Percentiles rank a stretch among this genome's conserved stretches.
These are phyloP conservation scores for Limnothrissa miodon DNA, from an alignment of 2,113 vertebrate species.

Conservation along the genomic window DNA sequence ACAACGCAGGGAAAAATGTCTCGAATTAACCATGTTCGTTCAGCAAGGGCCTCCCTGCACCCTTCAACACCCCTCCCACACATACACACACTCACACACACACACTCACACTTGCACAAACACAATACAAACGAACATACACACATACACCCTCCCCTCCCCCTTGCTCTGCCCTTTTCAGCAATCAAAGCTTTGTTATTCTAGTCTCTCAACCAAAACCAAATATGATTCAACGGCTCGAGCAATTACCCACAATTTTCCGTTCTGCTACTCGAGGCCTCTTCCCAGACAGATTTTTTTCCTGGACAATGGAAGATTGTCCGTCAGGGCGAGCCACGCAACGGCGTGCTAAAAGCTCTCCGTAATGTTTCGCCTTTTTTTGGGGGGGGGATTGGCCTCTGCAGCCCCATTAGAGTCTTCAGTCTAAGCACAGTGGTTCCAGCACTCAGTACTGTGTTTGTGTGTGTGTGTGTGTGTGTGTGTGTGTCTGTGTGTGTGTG, in stretches of 20 bases:
- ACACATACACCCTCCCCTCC: not conserved
- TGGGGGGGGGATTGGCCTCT: not conserved
- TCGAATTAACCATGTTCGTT: constrained; percentile 67
- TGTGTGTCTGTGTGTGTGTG: not conserved
- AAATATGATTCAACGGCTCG: constrained; percentile 67
- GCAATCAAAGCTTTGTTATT: constrained; percentile 73
- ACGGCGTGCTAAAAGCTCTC: constrained; percentile 26
- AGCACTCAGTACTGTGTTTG: not conserved
- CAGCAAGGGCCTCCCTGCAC: constrained; percentile 55
- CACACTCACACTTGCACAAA: too few species aligned
- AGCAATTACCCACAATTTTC: constrained; percentile 74
- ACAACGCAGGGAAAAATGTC: constrained; percentile 62
- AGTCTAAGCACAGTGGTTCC: not conserved
- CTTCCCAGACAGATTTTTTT: constrained; percentile 24
- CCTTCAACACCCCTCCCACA: not conserved
- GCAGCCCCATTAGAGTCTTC: not conserved
- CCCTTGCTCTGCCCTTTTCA: constrained; percentile 64
- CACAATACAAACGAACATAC: too few species aligned
- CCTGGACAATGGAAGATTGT: constrained; percentile 62
- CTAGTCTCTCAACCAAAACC: constrained; percentile 71
- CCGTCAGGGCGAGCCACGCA: constrained; percentile 34
- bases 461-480: constrained; percentile 2
- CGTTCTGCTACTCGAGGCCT: constrained; percentile 56
- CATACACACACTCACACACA: not conserved
- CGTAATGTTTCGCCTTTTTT: constrained; percentile 21